Percentiles rank a stretch among this genome's conserved stretches.
phyloP scores from a whole-genome alignment of 2,113 vertebrate genomes.

The Pipra filicauda region DNA sequence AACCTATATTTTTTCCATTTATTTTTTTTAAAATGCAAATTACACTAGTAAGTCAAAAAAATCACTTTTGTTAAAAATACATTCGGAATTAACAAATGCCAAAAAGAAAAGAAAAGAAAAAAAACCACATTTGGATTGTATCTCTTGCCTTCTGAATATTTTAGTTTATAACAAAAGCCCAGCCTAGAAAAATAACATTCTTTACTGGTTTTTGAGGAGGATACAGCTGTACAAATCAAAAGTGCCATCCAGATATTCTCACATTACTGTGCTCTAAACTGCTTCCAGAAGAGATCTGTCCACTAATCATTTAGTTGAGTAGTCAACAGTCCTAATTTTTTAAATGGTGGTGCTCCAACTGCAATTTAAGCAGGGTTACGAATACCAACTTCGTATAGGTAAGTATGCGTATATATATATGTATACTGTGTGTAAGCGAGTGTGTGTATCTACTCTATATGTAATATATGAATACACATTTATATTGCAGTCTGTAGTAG shows the following conservation, averaged over 20 bases:
- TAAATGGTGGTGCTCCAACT: conserved; percentile 52
- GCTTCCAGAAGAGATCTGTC: conserved; percentile 58
- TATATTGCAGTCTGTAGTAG: neutral
- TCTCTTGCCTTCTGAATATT: conserved; percentile 79
- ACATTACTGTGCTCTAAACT: conserved; percentile 75
- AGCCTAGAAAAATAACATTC: conserved; percentile 86
- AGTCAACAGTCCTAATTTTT: conserved; percentile 70
- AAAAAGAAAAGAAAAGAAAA: conserved; percentile 61
- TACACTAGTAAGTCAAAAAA: conserved; percentile 84
- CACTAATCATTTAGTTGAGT: conserved; percentile 61
- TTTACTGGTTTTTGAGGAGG: conserved; percentile 80
- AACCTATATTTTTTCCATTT: conserved; percentile 75
- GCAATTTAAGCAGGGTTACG: conserved; percentile 65
- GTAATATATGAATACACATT: conserved; percentile 6
- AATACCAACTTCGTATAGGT: conserved; percentile 27
- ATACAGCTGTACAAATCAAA: conserved; percentile 79
- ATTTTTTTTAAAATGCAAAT: conserved; percentile 84
- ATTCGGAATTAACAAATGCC: conserved; percentile 83
- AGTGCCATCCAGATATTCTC: conserved; percentile 73
- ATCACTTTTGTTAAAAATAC: conserved; percentile 85
- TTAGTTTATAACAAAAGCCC: conserved; percentile 82
- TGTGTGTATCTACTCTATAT: conserved; percentile 46
- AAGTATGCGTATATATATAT: conserved; percentile 20
- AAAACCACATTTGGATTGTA: conserved; percentile 76
- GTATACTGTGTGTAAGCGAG: conserved; percentile 7